A percentile compares a stretch with the other conserved stretches of the same genome.
phyloP scores from a whole-genome alignment of 2,888 invertebrate species.

The Aricia artaxerxes region DNA sequence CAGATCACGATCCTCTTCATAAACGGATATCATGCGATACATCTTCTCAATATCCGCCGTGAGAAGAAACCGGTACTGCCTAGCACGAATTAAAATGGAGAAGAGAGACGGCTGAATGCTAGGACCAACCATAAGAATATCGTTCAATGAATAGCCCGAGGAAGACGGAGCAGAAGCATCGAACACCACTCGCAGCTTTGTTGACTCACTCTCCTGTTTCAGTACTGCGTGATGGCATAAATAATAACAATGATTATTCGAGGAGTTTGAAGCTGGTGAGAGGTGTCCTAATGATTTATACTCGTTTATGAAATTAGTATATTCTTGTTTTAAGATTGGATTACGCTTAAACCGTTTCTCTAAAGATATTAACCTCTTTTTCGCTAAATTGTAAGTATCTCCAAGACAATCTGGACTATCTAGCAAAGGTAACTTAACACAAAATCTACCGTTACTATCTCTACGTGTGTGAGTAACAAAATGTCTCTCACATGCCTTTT shows the following conservation, averaged over 20 bases:
- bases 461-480: constrained; percentile 38
- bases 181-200: constrained; percentile 44
- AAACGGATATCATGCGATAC: constrained; percentile 19
- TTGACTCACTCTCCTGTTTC: constrained; percentile 40
- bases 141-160: constrained; percentile 41
- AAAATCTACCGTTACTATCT: not conserved
- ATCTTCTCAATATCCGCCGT: too few relatives aligned
- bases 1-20: constrained; percentile 34
- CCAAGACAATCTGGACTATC: constrained; percentile 39
- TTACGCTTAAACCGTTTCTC: too few relatives aligned
- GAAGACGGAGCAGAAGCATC: constrained; percentile 40
- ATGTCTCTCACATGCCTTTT: constrained; percentile 42
- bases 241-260: constrained; percentile 32
- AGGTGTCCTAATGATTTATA: constrained; percentile 33
- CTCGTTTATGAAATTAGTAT: not conserved
- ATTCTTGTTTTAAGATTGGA: not conserved
- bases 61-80: too few relatives aligned
- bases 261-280: constrained; percentile 24
- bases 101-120: constrained; percentile 38
- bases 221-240: constrained; percentile 42
- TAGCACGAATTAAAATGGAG: too few relatives aligned
- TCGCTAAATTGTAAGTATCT: constrained; percentile 29
- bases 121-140: constrained; percentile 40
- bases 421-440: constrained; percentile 23
- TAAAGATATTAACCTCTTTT: too few relatives aligned